A percentile compares a stretch with the other conserved stretches of the same genome.
Conservation (phyloP, 2,797 vertebrate species). For the Spea hammondii region DNA sequence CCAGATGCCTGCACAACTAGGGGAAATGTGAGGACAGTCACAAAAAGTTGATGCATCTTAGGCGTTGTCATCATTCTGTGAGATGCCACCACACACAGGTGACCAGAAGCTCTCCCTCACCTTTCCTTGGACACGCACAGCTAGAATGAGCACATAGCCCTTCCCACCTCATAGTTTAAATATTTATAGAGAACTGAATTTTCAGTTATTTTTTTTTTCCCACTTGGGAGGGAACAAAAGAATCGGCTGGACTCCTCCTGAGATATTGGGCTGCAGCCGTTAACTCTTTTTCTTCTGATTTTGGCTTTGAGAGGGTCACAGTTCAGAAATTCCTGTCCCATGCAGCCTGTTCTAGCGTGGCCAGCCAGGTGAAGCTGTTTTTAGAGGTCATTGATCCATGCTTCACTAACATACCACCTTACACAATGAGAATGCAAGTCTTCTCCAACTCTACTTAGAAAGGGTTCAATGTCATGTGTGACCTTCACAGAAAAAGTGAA, state of each 20-base stretch:
- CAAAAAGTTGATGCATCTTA: conserved; percentile 42
- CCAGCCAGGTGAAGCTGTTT: background rate
- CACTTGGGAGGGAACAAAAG: conserved; percentile 11
- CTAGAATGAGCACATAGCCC: conserved; percentile 8
- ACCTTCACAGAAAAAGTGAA: background rate
- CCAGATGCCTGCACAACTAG: conserved; percentile 53
- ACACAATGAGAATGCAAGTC: background rate
- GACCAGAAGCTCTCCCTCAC: background rate
- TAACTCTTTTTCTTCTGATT: conserved; percentile 16
- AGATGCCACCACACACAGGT: background rate
- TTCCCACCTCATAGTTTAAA: conserved; percentile 1
- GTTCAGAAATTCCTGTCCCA: conserved; percentile 1
- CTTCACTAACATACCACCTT: background rate
- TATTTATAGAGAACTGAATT: conserved; percentile 35
- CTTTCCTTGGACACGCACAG: conserved; percentile 6
- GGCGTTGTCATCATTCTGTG: conserved; percentile 10
- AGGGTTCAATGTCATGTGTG: background rate
- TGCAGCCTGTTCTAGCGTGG: conserved; percentile 11
- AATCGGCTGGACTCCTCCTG: conserved; percentile 31
- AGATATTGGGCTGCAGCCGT: conserved; percentile 3
- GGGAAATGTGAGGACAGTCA: conserved; percentile 59
- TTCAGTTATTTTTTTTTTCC: conserved; percentile 29
- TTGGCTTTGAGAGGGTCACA: background rate
- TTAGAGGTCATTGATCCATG: background rate
- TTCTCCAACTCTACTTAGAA: background rate